Evolutionary conservation across 2,113 vertebrate genomes (phyloP), one percentile per base, ranked within the genome.

Genomic region (Emberiza fucata): DNA sequence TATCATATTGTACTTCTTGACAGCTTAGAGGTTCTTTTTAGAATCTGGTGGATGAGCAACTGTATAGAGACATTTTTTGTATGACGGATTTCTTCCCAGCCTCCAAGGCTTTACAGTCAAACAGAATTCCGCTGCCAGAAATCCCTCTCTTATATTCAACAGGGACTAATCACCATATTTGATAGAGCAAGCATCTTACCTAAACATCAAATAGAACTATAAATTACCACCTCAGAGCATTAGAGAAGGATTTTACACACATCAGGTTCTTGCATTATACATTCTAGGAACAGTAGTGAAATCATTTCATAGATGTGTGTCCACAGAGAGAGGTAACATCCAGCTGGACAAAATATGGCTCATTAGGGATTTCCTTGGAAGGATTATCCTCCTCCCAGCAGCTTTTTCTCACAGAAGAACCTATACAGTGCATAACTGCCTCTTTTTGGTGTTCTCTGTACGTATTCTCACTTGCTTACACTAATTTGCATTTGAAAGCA

Each of bases 1-100:
- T 98, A 99, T 99, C 98, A 82, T 96, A 96, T 96, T 96, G 95
- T 97, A 97, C 94, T 95, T 98, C 97, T 97, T 98, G 98, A 98
- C 98, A 99, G 98, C 98, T 98, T 97, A 97, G 98, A 98, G 97
- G 94, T 88, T 98, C 98, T 98, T 98, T 97, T 95, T 11, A 93
- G 94, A 94, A 82, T 94, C 71, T n/a, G 25, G 66, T 91, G 81
- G 92, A 71, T 88, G 80, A 81, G 91, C 57, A 78, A 86, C 31
- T 89, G 59, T 57, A 97, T 80, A 70, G 37, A 96, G 72, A 93
- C 27, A 27, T 92, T 95, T 96, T 96, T 95, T 92, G 45, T 63
- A n/a, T 40, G 56, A 90, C 71, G 37, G 76, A 50, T 97, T 96
- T 97, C 40, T 93, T 93, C 81, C 57, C 20, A 96, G 84, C 48